Conservation (phyloP, 2,888 invertebrate species). For the Caenorhabditis auriculariae region DNA sequence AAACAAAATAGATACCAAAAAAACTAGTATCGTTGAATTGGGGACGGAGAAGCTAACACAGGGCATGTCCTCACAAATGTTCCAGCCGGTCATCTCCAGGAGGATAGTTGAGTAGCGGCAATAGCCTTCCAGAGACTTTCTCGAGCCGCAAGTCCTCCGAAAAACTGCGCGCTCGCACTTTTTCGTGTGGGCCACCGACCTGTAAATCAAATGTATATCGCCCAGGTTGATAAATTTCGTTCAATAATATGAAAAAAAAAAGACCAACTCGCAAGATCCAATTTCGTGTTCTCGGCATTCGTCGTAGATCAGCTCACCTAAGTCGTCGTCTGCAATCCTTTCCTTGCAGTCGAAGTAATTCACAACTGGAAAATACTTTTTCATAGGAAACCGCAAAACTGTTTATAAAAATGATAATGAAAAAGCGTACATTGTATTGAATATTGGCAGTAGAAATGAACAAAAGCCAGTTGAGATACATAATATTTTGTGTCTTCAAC, state of each 20-base stretch:
- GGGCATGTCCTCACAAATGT: slow-evolving; percentile 20
- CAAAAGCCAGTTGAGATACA: slow-evolving; percentile 19
- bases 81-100: slow-evolving; percentile 19
- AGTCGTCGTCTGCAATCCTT: slow-evolving; percentile 12
- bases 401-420: neutral
- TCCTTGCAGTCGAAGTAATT: slow-evolving; percentile 19
- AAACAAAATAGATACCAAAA: too few species aligned
- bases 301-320: slow-evolving; percentile 14
- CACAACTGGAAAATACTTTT: slow-evolving; percentile 9
- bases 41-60: slow-evolving; percentile 13
- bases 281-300: slow-evolving; percentile 22
- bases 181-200: slow-evolving; percentile 18
- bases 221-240: neutral
- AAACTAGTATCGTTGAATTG: too few species aligned
- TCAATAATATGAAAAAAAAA: neutral
- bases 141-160: slow-evolving; percentile 13
- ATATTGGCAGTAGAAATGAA: slow-evolving; percentile 21
- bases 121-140: slow-evolving; percentile 10
- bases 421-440: slow-evolving; percentile 15
- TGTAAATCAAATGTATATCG: slow-evolving; percentile 5
- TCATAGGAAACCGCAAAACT: neutral
- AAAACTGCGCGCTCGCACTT: slow-evolving; percentile 24
- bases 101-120: slow-evolving; percentile 21
- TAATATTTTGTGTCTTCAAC: slow-evolving; percentile 19
- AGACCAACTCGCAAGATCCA: slow-evolving; percentile 22